phyloP scores from a whole-genome alignment of 2,113 vertebrate genomes.

The Microtus ochrogaster region DNA sequence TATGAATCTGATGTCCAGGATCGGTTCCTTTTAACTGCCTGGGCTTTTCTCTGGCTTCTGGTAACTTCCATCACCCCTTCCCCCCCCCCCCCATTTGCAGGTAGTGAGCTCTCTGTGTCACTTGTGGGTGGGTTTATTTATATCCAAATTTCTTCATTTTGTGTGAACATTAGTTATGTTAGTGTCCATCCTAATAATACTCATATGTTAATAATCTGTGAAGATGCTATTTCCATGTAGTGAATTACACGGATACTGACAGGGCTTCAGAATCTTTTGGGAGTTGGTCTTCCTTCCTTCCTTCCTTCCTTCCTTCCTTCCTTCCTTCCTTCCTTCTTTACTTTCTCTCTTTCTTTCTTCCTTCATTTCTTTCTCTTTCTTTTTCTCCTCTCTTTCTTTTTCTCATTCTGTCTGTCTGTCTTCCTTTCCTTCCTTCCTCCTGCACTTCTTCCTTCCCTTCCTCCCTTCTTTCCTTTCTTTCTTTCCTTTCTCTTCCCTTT shows the following conservation, averaged over 20 bases:
- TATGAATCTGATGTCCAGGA: no score
- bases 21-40: background rate
- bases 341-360: no score
- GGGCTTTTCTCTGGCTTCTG: background rate
- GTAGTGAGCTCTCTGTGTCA: background rate
- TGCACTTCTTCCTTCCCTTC: no score
- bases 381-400: no score
- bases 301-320: no score
- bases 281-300: background rate
- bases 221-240: conserved; percentile 13
- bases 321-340: no score
- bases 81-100: background rate
- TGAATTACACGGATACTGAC: background rate
- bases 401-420: no score
- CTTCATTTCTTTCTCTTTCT: no score
- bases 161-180: background rate
- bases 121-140: background rate
- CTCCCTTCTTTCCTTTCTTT: no score
- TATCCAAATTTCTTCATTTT: background rate
- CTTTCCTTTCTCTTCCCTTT: no score
- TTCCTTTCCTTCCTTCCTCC: no score
- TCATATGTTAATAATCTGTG: background rate
- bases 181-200: background rate
- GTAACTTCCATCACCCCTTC: background rate
- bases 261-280: background rate